phyloP scores from a whole-genome alignment of 2,888 invertebrate species.

The Steinernema carpocapsae region DNA sequence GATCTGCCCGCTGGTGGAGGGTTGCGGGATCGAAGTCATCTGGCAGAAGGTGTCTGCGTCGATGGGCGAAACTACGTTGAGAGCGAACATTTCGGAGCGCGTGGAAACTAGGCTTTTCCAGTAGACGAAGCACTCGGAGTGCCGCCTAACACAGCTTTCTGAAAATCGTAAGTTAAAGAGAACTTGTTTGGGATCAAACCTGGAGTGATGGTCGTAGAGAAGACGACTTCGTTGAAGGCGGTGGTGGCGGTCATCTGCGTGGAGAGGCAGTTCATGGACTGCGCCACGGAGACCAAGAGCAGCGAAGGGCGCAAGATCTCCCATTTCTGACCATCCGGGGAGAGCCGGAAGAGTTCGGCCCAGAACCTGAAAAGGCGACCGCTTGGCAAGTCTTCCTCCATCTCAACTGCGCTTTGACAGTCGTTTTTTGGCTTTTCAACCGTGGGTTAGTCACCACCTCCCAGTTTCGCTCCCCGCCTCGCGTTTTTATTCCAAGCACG shows the following conservation, averaged over 20 bases:
- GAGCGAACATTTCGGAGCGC: slow-evolving; percentile 23
- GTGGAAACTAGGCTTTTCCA: not conserved
- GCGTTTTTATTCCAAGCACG: not conserved
- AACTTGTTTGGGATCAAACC: not conserved
- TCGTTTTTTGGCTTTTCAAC: not conserved
- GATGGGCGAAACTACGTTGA: slow-evolving; percentile 10
- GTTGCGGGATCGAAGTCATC: slow-evolving; percentile 27
- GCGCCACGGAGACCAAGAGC: slow-evolving; percentile 24
- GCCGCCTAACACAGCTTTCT: slow-evolving; percentile 26
- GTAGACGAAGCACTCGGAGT: slow-evolving; percentile 30
- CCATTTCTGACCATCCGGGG: slow-evolving; percentile 23
- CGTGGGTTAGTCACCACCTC: not conserved
- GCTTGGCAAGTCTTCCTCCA: slow-evolving; percentile 2
- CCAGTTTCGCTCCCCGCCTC: not conserved
- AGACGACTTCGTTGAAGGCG: slow-evolving; percentile 28
- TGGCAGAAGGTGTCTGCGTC: slow-evolving; percentile 33
- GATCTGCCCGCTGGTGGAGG: slow-evolving; percentile 10
- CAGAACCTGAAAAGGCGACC: slow-evolving; percentile 34
- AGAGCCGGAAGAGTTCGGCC: slow-evolving; percentile 27
- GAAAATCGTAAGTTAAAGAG: not conserved
- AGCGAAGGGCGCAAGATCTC: slow-evolving; percentile 21
- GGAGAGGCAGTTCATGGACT: slow-evolving; percentile 26
- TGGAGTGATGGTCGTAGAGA: slow-evolving; percentile 21
- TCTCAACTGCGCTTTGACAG: not conserved
- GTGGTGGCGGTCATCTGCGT: slow-evolving; percentile 30